A percentile compares a stretch with the other conserved stretches of the same genome.
These are phyloP conservation scores for Celastrina argiolus DNA, from an alignment of 2,888 invertebrate genomes.

Conservation along the genomic window DNA sequence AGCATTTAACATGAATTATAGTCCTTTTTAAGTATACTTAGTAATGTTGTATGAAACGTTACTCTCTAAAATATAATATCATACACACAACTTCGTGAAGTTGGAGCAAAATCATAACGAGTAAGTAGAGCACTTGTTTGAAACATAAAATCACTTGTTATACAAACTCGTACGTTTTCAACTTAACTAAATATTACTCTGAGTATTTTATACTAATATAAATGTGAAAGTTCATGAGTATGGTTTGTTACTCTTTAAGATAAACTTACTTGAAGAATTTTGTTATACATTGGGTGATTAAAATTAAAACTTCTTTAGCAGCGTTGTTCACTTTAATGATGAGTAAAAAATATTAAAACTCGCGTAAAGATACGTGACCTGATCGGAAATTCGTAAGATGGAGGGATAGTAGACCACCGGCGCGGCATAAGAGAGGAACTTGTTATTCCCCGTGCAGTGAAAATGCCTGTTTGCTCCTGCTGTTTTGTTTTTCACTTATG, in stretches of 20 bases:
- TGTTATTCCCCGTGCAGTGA: too few species aligned
- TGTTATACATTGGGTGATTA: neutral
- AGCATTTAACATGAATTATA: neutral
- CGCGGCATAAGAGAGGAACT: too few species aligned
- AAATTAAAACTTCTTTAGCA: too few species aligned
- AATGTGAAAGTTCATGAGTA: neutral
- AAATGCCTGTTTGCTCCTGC: too few species aligned
- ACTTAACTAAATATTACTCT: neutral
- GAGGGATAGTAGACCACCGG: too few species aligned
- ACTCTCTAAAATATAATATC: conserved; percentile 2
- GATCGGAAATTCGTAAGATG: too few species aligned
- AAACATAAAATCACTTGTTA: conserved; percentile 6
- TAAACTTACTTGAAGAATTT: neutral
- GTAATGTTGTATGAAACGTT: neutral
- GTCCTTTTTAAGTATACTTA: conserved; percentile 27
- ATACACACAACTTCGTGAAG: neutral
- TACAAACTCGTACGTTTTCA: conserved; percentile 6
- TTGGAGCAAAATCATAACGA: neutral
- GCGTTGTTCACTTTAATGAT: too few species aligned
- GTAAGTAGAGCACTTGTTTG: neutral
- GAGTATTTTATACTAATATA: neutral
- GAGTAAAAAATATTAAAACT: too few species aligned
- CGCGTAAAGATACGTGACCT: too few species aligned
- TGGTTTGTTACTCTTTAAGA: neutral
- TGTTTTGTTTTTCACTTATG: too few species aligned